Percentiles rank a stretch among this genome's conserved stretches.
Conservation (phyloP, 2,888 invertebrate genomes). For the Rhagonycha lutea region DNA sequence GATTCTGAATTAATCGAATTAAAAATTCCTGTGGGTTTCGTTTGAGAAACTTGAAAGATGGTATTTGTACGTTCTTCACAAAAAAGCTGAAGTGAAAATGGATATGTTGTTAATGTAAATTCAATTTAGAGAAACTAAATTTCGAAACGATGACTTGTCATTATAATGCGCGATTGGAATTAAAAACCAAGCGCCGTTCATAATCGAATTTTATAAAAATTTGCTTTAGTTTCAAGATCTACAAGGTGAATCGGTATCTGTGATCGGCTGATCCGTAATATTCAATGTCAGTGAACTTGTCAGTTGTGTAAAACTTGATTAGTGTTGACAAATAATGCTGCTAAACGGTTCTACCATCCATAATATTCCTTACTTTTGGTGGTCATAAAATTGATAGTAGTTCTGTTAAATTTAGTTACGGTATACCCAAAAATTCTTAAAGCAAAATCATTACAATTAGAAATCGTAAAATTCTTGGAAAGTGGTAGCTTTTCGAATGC, state of each 20-base stretch:
- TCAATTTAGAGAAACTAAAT: neutral
- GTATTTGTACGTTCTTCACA: neutral
- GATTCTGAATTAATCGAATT: neutral
- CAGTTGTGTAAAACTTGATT: constrained; percentile 12
- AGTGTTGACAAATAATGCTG: constrained; percentile 11
- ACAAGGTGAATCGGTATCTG: constrained; percentile 8
- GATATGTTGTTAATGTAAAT: neutral
- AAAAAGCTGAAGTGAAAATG: neutral
- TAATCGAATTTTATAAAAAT: constrained; percentile 2
- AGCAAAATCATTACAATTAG: neutral
- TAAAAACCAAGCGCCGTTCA: neutral
- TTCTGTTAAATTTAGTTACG: neutral
- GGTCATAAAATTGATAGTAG: neutral
- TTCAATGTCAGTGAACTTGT: constrained; percentile 6
- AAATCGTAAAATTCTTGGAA: constrained; percentile 1
- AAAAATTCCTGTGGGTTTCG: neutral
- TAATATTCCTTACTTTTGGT: neutral
- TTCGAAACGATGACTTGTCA: neutral
- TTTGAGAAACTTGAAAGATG: neutral
- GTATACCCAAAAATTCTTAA: neutral
- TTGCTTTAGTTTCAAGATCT: neutral
- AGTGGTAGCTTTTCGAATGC: neutral
- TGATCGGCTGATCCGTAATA: neutral
- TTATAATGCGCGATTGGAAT: neutral
- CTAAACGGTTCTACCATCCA: constrained; percentile 3